Conservation (phyloP, 1,140 invertebrate genomes). For the Heliconius hewitsoni region DNA sequence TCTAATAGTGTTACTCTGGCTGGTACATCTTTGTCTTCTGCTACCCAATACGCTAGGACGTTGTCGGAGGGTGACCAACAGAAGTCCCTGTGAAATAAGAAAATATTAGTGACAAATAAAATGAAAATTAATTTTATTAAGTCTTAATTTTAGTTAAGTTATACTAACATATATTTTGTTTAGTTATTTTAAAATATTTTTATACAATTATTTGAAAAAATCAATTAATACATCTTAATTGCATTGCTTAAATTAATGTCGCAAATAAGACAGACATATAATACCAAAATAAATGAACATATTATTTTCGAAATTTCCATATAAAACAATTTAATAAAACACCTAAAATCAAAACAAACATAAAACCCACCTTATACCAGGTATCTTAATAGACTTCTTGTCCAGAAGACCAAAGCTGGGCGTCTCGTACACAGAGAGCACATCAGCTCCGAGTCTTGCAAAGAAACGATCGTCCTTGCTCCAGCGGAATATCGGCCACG, state of each 20-base stretch:
- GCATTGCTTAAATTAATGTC: no score
- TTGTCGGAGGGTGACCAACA: slow-evolving; percentile 99
- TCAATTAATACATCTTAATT: no score
- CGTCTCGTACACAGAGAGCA: slow-evolving; percentile 97
- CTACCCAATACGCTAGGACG: slow-evolving; percentile 98
- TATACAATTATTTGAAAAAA: no score
- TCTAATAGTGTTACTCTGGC: slow-evolving; percentile 92
- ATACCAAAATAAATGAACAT: no score
- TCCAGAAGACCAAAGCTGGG: slow-evolving; percentile 95
- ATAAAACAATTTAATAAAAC: neutral
- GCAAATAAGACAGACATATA: no score
- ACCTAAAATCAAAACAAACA: neutral
- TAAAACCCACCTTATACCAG: slow-evolving; percentile 85
- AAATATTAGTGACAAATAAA: neutral
- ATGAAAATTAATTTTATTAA: no score
- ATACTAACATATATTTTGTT: no score
- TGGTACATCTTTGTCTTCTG: slow-evolving; percentile 96
- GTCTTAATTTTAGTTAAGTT: no score
- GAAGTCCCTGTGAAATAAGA: slow-evolving; percentile 87
- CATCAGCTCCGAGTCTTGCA: slow-evolving; percentile 91
- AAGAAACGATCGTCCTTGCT: slow-evolving; percentile 98
- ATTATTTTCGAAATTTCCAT: neutral
- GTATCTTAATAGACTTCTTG: slow-evolving; percentile 96
- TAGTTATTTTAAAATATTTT: no score
- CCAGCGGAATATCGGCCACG: slow-evolving; percentile 98